phyloP scores from a whole-genome alignment of 2,888 invertebrate genomes.

The Strigamia crassipes region DNA sequence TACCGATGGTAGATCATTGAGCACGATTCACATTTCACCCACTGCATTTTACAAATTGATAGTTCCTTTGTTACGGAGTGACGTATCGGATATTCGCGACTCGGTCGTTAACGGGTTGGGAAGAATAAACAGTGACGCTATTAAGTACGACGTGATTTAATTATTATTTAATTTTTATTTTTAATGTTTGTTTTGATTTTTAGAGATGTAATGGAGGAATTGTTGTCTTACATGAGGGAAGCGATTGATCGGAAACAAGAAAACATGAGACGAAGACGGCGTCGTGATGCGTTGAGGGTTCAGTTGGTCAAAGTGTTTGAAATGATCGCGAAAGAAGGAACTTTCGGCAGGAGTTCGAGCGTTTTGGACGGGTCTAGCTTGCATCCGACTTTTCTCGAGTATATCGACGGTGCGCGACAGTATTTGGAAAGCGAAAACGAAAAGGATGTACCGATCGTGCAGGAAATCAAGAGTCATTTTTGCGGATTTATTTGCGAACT shows the following conservation, averaged over 20 bases:
- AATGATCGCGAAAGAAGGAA: conserved; percentile 87
- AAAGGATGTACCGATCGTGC: conserved; percentile 83
- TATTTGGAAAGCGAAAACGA: conserved; percentile 93
- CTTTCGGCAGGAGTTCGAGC: conserved; percentile 76
- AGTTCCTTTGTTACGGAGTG: conserved; percentile 89
- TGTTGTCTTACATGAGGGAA: conserved; percentile 87
- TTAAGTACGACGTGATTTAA: conserved; percentile 73
- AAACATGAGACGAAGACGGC: conserved; percentile 85
- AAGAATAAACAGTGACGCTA: conserved; percentile 89
- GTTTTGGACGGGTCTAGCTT: conserved; percentile 81
- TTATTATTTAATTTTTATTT: not conserved
- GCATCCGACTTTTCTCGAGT: conserved; percentile 87
- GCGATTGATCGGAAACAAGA: conserved; percentile 97
- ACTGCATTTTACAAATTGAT: conserved; percentile 88
- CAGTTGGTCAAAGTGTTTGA: conserved; percentile 91
- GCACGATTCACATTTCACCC: conserved; percentile 70
- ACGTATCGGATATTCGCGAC: conserved; percentile 90
- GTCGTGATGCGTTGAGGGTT: conserved; percentile 88
- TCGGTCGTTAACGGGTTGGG: conserved; percentile 92
- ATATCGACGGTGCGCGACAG: conserved; percentile 89
- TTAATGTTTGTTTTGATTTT: conserved; percentile 46
- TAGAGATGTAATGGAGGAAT: conserved; percentile 95
- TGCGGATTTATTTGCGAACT: conserved; percentile 92
- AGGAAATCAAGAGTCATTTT: conserved; percentile 90
- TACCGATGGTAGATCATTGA: conserved; percentile 74